phyloP scores from a whole-genome alignment of 2,113 vertebrate genomes.

The Irena cyanogastra region DNA sequence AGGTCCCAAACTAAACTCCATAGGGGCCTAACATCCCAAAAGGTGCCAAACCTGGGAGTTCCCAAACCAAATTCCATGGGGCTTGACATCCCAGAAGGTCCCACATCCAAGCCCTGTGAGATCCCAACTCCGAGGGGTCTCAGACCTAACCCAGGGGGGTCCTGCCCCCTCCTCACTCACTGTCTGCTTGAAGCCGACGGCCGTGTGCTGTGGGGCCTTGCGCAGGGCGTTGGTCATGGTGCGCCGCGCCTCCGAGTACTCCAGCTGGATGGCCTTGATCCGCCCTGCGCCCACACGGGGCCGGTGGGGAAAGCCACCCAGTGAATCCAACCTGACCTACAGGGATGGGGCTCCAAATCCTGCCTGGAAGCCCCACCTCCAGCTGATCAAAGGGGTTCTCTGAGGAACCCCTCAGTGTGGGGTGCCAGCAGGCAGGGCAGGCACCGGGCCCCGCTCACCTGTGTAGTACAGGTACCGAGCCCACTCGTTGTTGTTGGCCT shows the following conservation, averaged over 20 bases:
- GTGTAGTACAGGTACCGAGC: constrained; percentile 98
- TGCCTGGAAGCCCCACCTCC: background rate
- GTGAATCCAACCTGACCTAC: background rate
- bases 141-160: background rate
- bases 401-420: background rate
- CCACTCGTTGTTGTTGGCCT: constrained; percentile 99
- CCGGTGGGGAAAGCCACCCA: background rate
- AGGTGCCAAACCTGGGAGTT: background rate
- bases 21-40: background rate
- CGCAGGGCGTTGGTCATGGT: constrained; percentile 95
- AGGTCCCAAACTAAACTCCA: background rate
- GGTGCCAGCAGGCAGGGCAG: background rate
- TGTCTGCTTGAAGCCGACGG: constrained; percentile 96
- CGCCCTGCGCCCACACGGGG: constrained; percentile 74
- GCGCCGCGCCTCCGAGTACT: constrained; percentile 90
- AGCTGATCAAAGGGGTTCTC: background rate
- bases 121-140: background rate
- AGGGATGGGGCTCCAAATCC: background rate
- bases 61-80: background rate
- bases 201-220: constrained; percentile 95
- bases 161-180: constrained; percentile 61
- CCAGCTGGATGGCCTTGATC: constrained; percentile 97
- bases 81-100: background rate
- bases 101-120: background rate
- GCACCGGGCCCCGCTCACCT: constrained; percentile 60